Evolutionary conservation across 2,888 invertebrate species (phyloP).

Genomic region (Drosophila leonis): DNA sequence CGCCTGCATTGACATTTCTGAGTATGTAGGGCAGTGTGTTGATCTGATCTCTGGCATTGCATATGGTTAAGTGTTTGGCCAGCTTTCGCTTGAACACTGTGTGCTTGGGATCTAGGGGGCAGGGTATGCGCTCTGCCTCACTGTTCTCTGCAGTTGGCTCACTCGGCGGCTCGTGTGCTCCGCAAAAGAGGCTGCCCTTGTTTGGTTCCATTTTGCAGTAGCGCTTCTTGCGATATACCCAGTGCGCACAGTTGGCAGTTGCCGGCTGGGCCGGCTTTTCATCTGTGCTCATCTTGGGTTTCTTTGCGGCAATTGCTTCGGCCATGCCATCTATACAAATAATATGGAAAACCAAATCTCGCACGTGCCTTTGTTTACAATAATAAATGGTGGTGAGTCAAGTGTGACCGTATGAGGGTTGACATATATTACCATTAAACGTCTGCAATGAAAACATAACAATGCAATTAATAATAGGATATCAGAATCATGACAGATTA

Average conservation of each 20-base stretch:
- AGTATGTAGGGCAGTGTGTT: constrained; percentile 86
- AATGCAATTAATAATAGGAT: neutral
- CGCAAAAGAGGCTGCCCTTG: constrained; percentile 89
- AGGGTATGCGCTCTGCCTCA: constrained; percentile 87
- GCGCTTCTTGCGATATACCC: constrained; percentile 90
- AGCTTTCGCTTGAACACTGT: constrained; percentile 89
- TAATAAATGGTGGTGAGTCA: neutral
- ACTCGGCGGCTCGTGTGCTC: constrained; percentile 88
- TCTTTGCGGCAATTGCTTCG: constrained; percentile 53
- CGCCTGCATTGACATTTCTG: constrained; percentile 79
- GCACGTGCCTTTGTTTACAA: constrained; percentile 12
- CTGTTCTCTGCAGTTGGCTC: constrained; percentile 40
- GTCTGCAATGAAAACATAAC: neutral
- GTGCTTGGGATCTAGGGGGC: constrained; percentile 91
- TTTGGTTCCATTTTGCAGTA: constrained; percentile 91
- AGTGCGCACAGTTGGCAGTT: constrained; percentile 87
- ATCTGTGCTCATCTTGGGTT: constrained; percentile 56
- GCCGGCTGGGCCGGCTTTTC: neutral
- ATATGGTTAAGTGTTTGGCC: constrained; percentile 89
- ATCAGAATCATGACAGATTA: neutral
- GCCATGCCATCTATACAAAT: constrained; percentile 32
- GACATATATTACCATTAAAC: neutral
- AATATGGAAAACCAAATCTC: neutral
- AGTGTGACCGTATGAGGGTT: neutral
- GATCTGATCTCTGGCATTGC: constrained; percentile 88